These are phyloP conservation scores for Colostygia pectinataria DNA, from an alignment of 2,888 invertebrate genomes.

Conservation along the genomic window DNA sequence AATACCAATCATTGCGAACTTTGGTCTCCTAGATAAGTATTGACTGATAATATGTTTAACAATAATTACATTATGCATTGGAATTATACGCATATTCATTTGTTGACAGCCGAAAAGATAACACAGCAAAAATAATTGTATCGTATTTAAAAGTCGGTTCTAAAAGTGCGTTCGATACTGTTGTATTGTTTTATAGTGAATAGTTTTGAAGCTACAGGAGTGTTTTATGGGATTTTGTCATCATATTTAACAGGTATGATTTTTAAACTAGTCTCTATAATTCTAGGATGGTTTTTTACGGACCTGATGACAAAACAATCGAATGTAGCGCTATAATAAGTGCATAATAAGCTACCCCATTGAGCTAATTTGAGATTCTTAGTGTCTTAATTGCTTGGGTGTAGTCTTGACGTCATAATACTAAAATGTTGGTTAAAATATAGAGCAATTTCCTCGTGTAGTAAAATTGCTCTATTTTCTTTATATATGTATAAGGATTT, in stretches of 20 bases:
- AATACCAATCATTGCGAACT: conserved; percentile 20
- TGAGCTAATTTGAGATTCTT: too few species aligned
- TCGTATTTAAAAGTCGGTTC: not conserved
- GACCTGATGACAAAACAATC: too few species aligned
- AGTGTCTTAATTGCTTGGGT: too few species aligned
- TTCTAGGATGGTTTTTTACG: too few species aligned
- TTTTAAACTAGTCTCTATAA: too few species aligned
- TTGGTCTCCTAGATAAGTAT: conserved; percentile 16
- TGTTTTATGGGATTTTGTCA: conserved; percentile 4
- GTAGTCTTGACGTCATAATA: too few species aligned
- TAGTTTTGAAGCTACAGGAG: not conserved
- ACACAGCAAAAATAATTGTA: not conserved
- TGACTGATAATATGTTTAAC: conserved; percentile 9
- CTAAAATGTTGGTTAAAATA: too few species aligned
- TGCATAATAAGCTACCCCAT: too few species aligned
- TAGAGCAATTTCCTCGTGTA: too few species aligned
- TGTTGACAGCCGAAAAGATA: not conserved
- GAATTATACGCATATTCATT: not conserved
- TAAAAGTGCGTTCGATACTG: not conserved
- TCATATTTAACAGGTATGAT: conserved; percentile 6
- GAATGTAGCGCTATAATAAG: too few species aligned
- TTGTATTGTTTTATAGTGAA: not conserved
- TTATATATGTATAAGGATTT: too few species aligned
- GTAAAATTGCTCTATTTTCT: too few species aligned
- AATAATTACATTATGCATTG: conserved; percentile 7